Evolutionary conservation across 2,113 vertebrate genomes (phyloP), one percentile per base, ranked within the genome.

Genomic region (Plectropomus leopardus): DNA sequence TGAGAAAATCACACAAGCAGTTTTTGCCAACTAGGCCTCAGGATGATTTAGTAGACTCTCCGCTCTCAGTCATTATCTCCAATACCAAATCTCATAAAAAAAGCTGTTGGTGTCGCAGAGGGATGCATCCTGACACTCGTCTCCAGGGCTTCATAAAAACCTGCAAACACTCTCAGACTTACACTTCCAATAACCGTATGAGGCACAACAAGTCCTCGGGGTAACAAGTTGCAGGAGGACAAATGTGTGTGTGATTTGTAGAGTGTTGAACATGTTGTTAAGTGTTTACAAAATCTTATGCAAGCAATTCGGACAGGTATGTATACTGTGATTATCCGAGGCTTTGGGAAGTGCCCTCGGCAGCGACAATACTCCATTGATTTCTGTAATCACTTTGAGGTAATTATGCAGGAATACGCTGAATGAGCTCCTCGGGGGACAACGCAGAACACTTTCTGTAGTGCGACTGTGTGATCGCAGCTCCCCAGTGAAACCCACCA

Each of bases 331-430:
- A 91, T 90, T 89, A 91, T 71, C 50, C 50, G 3, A 71, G 48
- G 77, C 69, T 84, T 65, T 79, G 76, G 64, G 44, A 72, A 83
- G 80, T 68, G 81, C 84, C 77, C 68, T 72, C 32, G 28, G 84
- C 82, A 64, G 66, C 68, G 86, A 89, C 65, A 77, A 81, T 76
- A 75, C 78, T 61, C 67, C 83, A 92, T 89, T 92, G 92, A 94
- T 93, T 94, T 85, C 75, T 76, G 51, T 92, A 89, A 93, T 90
- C 87, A 88, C 89, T 89, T 88, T 78, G 83, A 89, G 86, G 86
- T 93, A 90, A 94, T 94, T 93, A 93, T 90, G 77, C 87, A 88
- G 89, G 59, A 91, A 92, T 87, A 82, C 45, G 82, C 90, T 91
- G 89, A 92, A 92, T 83, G 85, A 83, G 82, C 82, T 91, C 82